A percentile compares a stretch with the other conserved stretches of the same genome.
phyloP scores from a whole-genome alignment of 2,797 vertebrate species.

The Lepilemur septentrionalis region DNA sequence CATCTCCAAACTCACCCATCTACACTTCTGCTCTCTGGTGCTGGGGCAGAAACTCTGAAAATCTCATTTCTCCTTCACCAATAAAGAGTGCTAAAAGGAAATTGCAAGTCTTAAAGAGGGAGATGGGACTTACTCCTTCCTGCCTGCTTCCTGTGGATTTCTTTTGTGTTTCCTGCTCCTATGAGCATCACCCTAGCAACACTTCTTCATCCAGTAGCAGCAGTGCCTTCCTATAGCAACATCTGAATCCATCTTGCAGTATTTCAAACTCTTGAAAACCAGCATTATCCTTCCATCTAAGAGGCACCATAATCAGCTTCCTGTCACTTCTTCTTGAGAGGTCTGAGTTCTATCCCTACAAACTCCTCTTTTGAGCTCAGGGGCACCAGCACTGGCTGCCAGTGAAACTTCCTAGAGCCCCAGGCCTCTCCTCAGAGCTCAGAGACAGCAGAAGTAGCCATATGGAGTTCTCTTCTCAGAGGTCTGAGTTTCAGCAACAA shows the following conservation, averaged over 20 bases:
- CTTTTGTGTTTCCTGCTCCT: neutral
- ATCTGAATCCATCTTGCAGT: neutral
- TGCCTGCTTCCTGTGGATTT: neutral
- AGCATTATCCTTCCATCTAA: neutral
- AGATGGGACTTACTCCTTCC: neutral
- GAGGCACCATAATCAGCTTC: neutral
- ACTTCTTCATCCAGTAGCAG: neutral
- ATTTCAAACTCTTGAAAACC: neutral
- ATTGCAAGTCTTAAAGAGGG: neutral
- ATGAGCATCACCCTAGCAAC: neutral
- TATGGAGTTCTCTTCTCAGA: neutral
- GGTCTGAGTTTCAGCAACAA: neutral
- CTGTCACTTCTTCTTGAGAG: neutral
- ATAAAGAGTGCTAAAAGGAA: neutral
- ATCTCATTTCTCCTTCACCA: neutral
- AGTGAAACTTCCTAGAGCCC: neutral
- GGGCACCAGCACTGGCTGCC: neutral
- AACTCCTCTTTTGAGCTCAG: neutral
- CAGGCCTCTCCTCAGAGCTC: neutral
- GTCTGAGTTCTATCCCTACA: neutral
- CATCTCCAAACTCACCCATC: neutral
- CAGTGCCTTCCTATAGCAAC: neutral
- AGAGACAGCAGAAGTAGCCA: neutral
- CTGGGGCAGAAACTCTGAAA: neutral
- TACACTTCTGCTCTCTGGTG: neutral